phyloP scores from a whole-genome alignment of 2,113 vertebrate species.

The Ondatra zibethicus region DNA sequence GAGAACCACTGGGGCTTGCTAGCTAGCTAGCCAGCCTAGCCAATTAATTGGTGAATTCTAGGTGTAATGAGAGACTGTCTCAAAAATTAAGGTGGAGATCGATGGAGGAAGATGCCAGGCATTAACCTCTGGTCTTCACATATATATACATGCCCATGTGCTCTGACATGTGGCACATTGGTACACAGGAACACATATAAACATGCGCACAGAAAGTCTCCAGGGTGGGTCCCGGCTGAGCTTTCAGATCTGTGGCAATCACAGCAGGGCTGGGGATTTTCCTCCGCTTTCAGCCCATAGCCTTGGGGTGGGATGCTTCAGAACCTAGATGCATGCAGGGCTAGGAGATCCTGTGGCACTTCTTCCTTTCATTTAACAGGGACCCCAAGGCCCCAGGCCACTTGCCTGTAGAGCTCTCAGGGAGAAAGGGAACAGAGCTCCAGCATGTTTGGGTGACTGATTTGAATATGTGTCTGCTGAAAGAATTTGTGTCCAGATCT shows the following conservation, averaged over 20 bases:
- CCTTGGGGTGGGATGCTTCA: not conserved
- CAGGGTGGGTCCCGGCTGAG: not conserved
- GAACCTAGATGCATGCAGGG: not conserved
- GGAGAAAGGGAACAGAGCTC: not conserved
- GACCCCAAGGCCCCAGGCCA: not conserved
- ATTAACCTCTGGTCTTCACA: not conserved
- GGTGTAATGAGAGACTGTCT: not conserved
- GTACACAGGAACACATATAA: not conserved
- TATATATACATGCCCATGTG: no score
- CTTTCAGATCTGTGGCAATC: no score
- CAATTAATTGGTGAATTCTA: not conserved
- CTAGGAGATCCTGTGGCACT: not conserved
- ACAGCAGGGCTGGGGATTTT: not conserved
- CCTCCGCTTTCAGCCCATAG: not conserved
- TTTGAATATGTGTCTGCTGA: conserved; percentile 23
- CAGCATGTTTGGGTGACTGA: not conserved
- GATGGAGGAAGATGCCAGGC: not conserved
- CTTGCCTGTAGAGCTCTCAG: not conserved
- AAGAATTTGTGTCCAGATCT: not conserved
- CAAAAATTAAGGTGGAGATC: not conserved
- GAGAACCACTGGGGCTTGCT: not conserved
- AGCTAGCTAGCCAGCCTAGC: not conserved
- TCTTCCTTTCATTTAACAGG: not conserved
- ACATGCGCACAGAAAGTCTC: not conserved
- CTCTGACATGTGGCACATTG: not conserved